phyloP scores from a whole-genome alignment of 2,797 vertebrate species.

The Pteropus rufus region DNA sequence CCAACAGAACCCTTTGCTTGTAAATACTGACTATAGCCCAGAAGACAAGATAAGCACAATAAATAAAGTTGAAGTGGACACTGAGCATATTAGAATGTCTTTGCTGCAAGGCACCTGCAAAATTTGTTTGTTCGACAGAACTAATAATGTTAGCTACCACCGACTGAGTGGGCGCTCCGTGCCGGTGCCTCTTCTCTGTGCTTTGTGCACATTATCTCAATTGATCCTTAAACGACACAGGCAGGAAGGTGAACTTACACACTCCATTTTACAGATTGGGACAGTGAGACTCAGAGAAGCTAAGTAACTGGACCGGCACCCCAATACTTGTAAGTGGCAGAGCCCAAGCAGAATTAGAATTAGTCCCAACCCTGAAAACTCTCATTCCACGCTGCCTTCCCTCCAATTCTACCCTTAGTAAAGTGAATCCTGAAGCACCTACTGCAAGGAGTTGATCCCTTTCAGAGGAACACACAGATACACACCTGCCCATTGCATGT shows the following conservation, averaged over 20 bases:
- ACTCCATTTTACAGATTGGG: not conserved
- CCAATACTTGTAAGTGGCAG: not conserved
- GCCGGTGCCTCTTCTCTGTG: not conserved
- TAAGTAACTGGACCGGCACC: not conserved
- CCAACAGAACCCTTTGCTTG: conserved; percentile 45
- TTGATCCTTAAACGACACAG: not conserved
- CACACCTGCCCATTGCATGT: fast-evolving
- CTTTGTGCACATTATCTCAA: too few relatives aligned
- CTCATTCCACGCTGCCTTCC: not conserved
- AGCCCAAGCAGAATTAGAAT: not conserved
- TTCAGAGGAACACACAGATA: not conserved
- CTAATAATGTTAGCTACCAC: conserved; percentile 35
- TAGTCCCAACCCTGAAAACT: not conserved
- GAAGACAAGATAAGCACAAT: conserved; percentile 64
- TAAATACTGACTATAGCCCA: conserved; percentile 62
- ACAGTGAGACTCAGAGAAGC: not conserved
- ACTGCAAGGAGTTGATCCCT: too few relatives aligned
- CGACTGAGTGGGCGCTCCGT: fast-evolving
- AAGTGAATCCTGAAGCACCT: not conserved
- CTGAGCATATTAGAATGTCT: conserved; percentile 64
- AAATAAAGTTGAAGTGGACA: conserved; percentile 72
- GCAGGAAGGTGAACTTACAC: not conserved
- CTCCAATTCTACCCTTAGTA: not conserved
- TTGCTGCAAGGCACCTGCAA: conserved; percentile 55
- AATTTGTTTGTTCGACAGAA: conserved; percentile 71